Evolutionary conservation across 2,888 invertebrate genomes (phyloP).

Genomic region (Cryptocheilus praepositus): DNA sequence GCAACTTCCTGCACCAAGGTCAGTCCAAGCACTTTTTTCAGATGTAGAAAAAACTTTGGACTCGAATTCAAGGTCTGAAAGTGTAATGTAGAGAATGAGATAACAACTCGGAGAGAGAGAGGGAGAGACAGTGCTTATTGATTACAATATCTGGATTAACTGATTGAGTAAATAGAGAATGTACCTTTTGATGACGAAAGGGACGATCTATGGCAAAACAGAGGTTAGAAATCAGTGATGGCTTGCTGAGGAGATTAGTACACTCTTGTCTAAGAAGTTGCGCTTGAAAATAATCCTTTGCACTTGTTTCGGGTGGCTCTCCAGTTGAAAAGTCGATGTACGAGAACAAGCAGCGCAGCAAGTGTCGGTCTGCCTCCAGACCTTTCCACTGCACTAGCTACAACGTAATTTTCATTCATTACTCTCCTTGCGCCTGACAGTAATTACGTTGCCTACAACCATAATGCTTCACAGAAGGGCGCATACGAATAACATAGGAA

Average conservation of each 20-base stretch:
- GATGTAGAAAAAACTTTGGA: constrained; percentile 86
- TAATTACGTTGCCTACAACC: too few relatives aligned
- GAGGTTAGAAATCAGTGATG: constrained; percentile 90
- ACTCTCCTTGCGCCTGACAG: too few relatives aligned
- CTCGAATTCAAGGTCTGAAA: constrained; percentile 86
- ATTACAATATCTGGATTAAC: not conserved
- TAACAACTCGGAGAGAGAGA: not conserved
- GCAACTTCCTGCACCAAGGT: constrained; percentile 94
- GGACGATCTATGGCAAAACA: constrained; percentile 93
- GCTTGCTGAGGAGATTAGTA: constrained; percentile 86
- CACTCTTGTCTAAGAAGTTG: constrained; percentile 88
- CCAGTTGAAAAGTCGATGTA: constrained; percentile 87
- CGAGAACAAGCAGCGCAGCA: constrained; percentile 95
- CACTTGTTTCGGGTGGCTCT: constrained; percentile 78
- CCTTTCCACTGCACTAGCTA: constrained; percentile 94
- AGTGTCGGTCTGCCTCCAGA: constrained; percentile 97
- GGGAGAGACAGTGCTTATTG: not conserved
- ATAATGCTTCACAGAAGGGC: too few relatives aligned
- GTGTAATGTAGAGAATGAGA: constrained; percentile 33
- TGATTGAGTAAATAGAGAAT: constrained; percentile 7
- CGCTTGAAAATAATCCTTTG: constrained; percentile 78
- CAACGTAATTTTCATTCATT: constrained; percentile 56
- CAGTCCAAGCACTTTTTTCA: constrained; percentile 90
- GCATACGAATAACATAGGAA: too few relatives aligned
- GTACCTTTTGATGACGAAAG: constrained; percentile 84